Conservation (phyloP, 2,797 vertebrate genomes). For the Melopsittacus undulatus region DNA sequence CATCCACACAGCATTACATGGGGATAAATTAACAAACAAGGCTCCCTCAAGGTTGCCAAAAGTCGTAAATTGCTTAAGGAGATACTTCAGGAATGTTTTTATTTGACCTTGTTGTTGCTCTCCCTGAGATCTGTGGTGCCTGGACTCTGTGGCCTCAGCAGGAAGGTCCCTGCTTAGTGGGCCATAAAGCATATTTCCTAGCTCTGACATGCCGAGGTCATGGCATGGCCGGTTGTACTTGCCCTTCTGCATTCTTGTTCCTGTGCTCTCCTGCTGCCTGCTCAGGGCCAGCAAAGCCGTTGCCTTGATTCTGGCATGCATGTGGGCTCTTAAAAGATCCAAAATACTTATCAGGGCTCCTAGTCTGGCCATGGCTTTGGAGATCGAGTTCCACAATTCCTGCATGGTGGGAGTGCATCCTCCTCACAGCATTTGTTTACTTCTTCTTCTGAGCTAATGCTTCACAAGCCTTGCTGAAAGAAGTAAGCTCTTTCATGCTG, state of each 20-base stretch:
- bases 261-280: neutral
- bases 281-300: neutral
- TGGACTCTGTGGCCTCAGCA: neutral
- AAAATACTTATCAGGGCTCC: neutral
- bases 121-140: neutral
- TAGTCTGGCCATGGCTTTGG: neutral
- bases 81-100: neutral
- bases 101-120: neutral
- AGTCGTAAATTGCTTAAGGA: neutral
- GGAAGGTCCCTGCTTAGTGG: neutral
- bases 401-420: neutral
- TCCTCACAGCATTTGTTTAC: neutral
- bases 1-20: neutral
- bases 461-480: neutral
- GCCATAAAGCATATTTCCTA: neutral
- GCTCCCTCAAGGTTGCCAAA: neutral
- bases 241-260: constrained; percentile 43
- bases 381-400: neutral
- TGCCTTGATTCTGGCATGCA: neutral
- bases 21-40: neutral
- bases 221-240: neutral
- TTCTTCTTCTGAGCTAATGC: neutral
- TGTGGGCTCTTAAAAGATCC: neutral
- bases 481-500: neutral
- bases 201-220: constrained; percentile 9